These are phyloP conservation scores for Tetramorium alpestre DNA, from an alignment of 1,140 invertebrate genomes.

Conservation along the genomic window DNA sequence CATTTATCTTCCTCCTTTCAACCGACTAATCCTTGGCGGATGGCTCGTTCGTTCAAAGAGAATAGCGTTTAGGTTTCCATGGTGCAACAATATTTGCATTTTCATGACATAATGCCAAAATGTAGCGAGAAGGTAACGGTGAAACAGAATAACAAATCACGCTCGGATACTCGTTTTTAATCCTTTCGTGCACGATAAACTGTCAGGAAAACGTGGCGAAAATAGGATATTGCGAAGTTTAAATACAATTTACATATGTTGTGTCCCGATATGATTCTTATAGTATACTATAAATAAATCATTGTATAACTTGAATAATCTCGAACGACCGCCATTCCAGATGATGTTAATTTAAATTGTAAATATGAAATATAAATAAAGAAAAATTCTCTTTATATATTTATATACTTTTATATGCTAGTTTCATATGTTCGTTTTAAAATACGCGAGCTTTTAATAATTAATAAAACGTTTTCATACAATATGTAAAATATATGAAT, in stretches of 20 bases:
- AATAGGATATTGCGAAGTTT: slow-evolving; percentile 29
- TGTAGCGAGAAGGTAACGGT: slow-evolving; percentile 5
- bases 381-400: neutral
- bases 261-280: slow-evolving; percentile 17
- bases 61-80: slow-evolving; percentile 60
- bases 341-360: slow-evolving; percentile 28
- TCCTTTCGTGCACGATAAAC: slow-evolving; percentile 27
- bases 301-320: slow-evolving; percentile 13
- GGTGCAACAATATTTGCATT: slow-evolving; percentile 55
- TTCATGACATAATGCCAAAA: slow-evolving; percentile 47
- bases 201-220: slow-evolving; percentile 24
- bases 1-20: slow-evolving; percentile 80
- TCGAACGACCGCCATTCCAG: neutral
- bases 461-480: slow-evolving; percentile 23
- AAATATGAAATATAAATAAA: slow-evolving; percentile 28
- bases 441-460: neutral
- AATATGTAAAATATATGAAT: neutral
- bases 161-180: slow-evolving; percentile 48
- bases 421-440: neutral
- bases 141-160: slow-evolving; percentile 58
- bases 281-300: slow-evolving; percentile 13
- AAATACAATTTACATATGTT: slow-evolving; percentile 40
- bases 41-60: slow-evolving; percentile 60
- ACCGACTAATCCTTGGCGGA: slow-evolving; percentile 75
- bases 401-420: slow-evolving; percentile 5